Evolutionary conservation across 92 coral and sea anemone genomes (phyloP), one percentile per base, ranked within the genome.

Genomic region (Epizoanthus ramosus): DNA sequence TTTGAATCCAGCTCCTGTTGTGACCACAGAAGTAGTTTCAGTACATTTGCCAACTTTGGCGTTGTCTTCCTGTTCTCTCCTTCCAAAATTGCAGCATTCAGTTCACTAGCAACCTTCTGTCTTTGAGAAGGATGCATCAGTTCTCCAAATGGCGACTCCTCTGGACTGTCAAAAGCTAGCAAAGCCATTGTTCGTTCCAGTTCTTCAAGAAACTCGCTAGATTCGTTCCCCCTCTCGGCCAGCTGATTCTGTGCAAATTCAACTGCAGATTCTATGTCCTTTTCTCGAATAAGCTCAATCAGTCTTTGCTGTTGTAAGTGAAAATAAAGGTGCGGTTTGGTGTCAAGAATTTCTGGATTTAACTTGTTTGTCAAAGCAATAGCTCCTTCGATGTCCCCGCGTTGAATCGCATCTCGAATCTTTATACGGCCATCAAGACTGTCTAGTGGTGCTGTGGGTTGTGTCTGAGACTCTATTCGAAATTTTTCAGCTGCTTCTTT

Each of bases 401-500:
- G 88, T 74, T 97, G 99, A 37, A 97, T 93, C 12, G 99, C 99
- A 71, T 95, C 99, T 73, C 99, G 82, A 66, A 97, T 94, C 80
- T 94, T 93, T 10, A 97, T 97, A 71, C 99, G 90, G 79, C 93
- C 98, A 68, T 97, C 99, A 74, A 97, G 88, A 56, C 92, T 93
- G 67, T 91, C 98, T 41, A 94, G 81, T 8, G 99, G 97, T 63
- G 90, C 93, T 68, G 94, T 89, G 16, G 98, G 92, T 47, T 97
- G 99, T 21, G 98, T 91, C 41, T 96, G 95, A 19, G 99, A 93
- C 74, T 97, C 99, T 43, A 97, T 88, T 88, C 91, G 93, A 88
- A 97, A 97, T 74, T 97, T 97, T 70, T 94, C 99, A 14, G 99
- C 99, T 10, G 99, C 99, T 73, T 97, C 98, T 87, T 97, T 97